Conservation (phyloP, 2,113 vertebrate species). For the Phaethon lepturus region DNA sequence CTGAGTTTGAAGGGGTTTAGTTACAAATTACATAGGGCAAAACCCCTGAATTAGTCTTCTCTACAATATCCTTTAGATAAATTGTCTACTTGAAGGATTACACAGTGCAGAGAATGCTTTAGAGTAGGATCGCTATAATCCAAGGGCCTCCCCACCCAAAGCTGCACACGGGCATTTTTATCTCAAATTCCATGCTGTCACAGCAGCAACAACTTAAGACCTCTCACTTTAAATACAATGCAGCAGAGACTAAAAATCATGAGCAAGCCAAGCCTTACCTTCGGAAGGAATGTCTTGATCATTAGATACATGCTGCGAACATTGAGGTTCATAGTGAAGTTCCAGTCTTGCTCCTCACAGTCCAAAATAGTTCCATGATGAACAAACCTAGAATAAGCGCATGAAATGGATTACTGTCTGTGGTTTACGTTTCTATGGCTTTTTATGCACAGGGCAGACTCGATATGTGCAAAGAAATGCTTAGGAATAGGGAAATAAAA, state of each 20-base stretch:
- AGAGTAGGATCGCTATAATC: background rate
- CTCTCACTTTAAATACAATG: background rate
- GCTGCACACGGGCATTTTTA: background rate
- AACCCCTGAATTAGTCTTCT: background rate
- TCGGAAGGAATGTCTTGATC: slow-evolving; percentile 92
- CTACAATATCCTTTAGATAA: background rate
- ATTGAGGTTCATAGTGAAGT: slow-evolving; percentile 93
- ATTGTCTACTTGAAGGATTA: background rate
- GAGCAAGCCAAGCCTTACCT: slow-evolving; percentile 72
- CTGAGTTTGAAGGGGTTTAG: background rate
- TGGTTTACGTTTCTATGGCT: background rate
- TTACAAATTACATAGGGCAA: background rate
- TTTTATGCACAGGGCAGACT: background rate
- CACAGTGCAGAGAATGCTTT: background rate
- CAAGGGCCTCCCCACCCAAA: background rate
- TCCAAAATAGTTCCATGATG: slow-evolving; percentile 92
- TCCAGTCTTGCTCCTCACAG: slow-evolving; percentile 92
- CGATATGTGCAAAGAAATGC: background rate
- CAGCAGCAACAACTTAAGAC: background rate
- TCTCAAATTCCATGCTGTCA: background rate
- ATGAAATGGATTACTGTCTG: background rate
- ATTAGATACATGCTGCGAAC: slow-evolving; percentile 95
- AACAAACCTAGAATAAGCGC: slow-evolving; percentile 83
- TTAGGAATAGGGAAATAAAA: background rate
- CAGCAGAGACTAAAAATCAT: background rate